phyloP scores from a whole-genome alignment of 2,888 invertebrate genomes.

The Idaea dimidiata region DNA sequence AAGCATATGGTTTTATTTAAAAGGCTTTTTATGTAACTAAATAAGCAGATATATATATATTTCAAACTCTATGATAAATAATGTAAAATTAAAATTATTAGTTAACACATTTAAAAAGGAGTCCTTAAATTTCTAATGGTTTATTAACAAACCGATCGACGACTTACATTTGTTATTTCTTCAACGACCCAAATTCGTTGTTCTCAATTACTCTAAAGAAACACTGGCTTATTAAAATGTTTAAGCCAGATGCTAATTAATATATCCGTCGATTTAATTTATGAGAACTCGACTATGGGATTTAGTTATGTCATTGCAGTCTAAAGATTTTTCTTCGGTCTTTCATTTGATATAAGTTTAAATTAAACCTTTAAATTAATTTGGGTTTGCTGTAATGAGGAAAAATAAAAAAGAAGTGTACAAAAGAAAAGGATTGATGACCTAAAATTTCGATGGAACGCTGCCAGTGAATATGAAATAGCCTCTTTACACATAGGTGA shows the following conservation, averaged over 20 bases:
- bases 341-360: not conserved
- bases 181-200: not conserved
- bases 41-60: too few relatives aligned
- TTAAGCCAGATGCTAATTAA: slow-evolving; percentile 22
- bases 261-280: slow-evolving; percentile 29
- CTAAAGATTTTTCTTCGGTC: not conserved
- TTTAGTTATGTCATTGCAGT: not conserved
- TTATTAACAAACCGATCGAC: too few relatives aligned
- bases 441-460: too few relatives aligned
- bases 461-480: too few relatives aligned
- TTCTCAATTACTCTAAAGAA: not conserved
- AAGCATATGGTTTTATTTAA: too few relatives aligned
- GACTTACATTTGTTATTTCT: too few relatives aligned
- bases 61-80: too few relatives aligned
- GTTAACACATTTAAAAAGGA: too few relatives aligned
- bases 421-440: not conserved
- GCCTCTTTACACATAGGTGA: too few relatives aligned
- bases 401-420: not conserved
- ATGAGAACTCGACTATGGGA: slow-evolving; percentile 16
- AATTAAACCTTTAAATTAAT: not conserved
- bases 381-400: not conserved
- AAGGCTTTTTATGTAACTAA: too few relatives aligned
- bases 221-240: slow-evolving; percentile 2
- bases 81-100: too few relatives aligned
- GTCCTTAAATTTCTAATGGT: too few relatives aligned